Base-by-base conservation (phyloP, 1,140 invertebrate species). In the Neelides sp. region DNA sequence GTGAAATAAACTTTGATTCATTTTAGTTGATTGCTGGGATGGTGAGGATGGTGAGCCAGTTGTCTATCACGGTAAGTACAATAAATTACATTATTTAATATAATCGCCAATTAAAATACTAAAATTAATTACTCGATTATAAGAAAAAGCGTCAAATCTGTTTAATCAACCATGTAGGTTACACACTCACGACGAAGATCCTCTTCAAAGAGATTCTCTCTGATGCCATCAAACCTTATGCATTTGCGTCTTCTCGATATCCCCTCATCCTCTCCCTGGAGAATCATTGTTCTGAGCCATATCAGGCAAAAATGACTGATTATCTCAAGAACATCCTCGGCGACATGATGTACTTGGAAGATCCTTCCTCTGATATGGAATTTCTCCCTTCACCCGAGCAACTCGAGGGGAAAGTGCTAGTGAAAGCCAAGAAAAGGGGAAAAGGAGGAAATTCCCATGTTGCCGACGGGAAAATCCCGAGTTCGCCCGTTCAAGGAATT, bases 21-120 rank as follows among this genome's bases (percentile, higher is more conserved):
- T n/a, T n/a, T n/a, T n/a, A 77, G 75, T 77, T 63, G 75, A 77
- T 62, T 68, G 70, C 46, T 77, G 75, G 75, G 74, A 77, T 62
- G 75, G 75, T 3, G 69, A 73, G 17, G 69, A 75, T 51, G 69
- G 66, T 45, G 69, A 74, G 45, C 75, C 75, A 15, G 66, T 73
- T 44, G 71, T 77, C 36, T 75, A 72, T 57, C 75, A 77, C 53
- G 75, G 75, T n/a, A n/a, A n/a, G n/a, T n/a, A n/a, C n/a, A n/a
- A n/a, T n/a, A n/a, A n/a, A n/a, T n/a, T n/a, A n/a, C n/a, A n/a
- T n/a, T n/a, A n/a, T n/a, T n/a, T n/a, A n/a, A n/a, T n/a, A n/a
- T n/a, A n/a, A n/a, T n/a, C n/a, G n/a, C n/a, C n/a, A n/a, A n/a
- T n/a, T n/a, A n/a, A n/a, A n/a, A n/a, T n/a, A n/a, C n/a, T n/a